Evolutionary conservation across 1,140 invertebrate species (phyloP).

Genomic region (Diabrotica undecimpunctata): DNA sequence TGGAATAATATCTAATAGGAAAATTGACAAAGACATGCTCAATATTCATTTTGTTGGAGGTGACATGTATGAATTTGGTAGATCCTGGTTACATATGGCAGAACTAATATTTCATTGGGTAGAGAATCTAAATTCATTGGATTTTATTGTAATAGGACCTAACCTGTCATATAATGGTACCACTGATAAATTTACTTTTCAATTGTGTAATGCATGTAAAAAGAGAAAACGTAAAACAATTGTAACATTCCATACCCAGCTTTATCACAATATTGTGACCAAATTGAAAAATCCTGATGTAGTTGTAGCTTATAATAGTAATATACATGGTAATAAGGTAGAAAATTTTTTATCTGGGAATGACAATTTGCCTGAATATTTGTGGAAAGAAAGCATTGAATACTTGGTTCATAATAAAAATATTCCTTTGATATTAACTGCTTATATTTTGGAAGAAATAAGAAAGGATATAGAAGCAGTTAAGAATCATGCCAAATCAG

Average conservation of each 20-base stretch:
- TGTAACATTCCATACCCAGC: slow-evolving; percentile 25
- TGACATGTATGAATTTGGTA: slow-evolving; percentile 30
- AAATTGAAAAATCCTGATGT: slow-evolving; percentile 35
- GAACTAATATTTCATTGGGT: slow-evolving; percentile 40
- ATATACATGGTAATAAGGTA: slow-evolving; percentile 38
- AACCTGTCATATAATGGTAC: slow-evolving; percentile 25
- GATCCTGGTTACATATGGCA: slow-evolving; percentile 36
- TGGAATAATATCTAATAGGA: slow-evolving; percentile 25
- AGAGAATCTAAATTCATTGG: slow-evolving; percentile 29
- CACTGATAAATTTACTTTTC: slow-evolving; percentile 14
- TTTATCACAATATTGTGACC: slow-evolving; percentile 38
- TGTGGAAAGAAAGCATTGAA: slow-evolving; percentile 39
- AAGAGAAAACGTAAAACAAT: slow-evolving; percentile 23
- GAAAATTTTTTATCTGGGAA: background rate
- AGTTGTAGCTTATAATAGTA: slow-evolving; percentile 44
- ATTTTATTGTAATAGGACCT: slow-evolving; percentile 41
- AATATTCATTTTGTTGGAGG: slow-evolving; percentile 43
- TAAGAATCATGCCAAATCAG: slow-evolving; percentile 10
- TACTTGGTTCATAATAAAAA: slow-evolving; percentile 30
- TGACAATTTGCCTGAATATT: slow-evolving; percentile 28
- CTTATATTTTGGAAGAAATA: slow-evolving; percentile 42
- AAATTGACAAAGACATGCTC: slow-evolving; percentile 23
- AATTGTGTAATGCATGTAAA: slow-evolving; percentile 31
- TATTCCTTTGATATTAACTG: slow-evolving; percentile 40
- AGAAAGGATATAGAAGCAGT: slow-evolving; percentile 27